These are phyloP conservation scores for Synanthedon andrenaeformis DNA, from an alignment of 2,888 invertebrate genomes.

Conservation along the genomic window DNA sequence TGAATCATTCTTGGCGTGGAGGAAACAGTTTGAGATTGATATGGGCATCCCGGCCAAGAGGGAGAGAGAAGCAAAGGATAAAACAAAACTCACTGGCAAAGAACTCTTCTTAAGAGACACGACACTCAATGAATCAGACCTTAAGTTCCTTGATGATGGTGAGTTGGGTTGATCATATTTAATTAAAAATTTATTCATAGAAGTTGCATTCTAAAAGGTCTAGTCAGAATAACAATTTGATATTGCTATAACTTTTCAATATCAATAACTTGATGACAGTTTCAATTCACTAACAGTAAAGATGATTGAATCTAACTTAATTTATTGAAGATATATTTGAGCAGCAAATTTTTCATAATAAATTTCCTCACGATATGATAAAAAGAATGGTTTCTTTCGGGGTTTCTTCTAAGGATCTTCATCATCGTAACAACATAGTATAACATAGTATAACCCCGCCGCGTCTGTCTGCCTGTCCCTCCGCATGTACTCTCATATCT, in stretches of 20 bases:
- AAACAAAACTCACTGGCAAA: constrained; percentile 89
- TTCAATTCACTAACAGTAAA: too few species aligned
- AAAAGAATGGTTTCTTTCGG: too few species aligned
- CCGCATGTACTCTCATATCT: too few species aligned
- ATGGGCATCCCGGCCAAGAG: constrained; percentile 80
- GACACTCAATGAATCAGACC: constrained; percentile 94
- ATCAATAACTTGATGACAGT: not conserved
- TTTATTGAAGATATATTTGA: too few species aligned
- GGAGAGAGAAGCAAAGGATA: constrained; percentile 78
- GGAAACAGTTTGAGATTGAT: constrained; percentile 91
- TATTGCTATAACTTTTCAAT: not conserved
- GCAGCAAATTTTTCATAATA: too few species aligned
- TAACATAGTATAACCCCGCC: too few species aligned
- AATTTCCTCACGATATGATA: too few species aligned
- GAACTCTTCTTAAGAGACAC: constrained; percentile 95
- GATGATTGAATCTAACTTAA: too few species aligned
- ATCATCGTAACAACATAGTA: too few species aligned
- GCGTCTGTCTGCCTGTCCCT: too few species aligned
- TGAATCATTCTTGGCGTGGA: constrained; percentile 96
- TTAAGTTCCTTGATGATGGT: constrained; percentile 94
- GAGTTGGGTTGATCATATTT: constrained; percentile 11
- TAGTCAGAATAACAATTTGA: not conserved
- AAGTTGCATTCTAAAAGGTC: not conserved
- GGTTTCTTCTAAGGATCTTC: too few species aligned
- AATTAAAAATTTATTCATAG: not conserved